Base-by-base conservation (phyloP, 2,797 vertebrate genomes). In the Sardinella longiceps region DNA sequence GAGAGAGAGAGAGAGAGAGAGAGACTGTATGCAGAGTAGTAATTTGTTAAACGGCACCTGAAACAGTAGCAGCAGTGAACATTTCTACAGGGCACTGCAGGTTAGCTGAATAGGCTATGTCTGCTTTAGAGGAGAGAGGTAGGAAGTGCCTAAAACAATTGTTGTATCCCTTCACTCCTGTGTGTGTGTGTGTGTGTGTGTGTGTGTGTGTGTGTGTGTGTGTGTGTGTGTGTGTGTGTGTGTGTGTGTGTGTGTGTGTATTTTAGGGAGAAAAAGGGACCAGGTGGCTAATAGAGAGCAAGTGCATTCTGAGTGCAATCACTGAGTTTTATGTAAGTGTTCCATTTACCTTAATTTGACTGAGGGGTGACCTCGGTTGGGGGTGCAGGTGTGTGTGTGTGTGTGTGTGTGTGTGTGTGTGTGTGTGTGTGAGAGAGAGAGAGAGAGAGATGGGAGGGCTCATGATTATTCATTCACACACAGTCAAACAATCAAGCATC, bases 121-220 rank as follows among this genome's bases (percentile, higher is more conserved):
- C 70, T 43, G 37, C 18, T 77, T 23, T 37, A 33, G 37, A 77
- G 70, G 37, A 37, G 39, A 33, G 70, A 23, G 18, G 5, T 20
- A 77, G 33, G 37, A 77, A 43, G 70, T 77, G 70, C 70, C 70
- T 43, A 39, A 37, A 18, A 43, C 33, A 77, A 77, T 33, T 77
- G 4, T 12, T 70, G 30, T 2, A 70, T 70, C 30, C 18, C 63
- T 70, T 12, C 28, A 33, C 63, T 60, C n/a, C n/a, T n/a, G n/a
- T n/a, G n/a, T n/a, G n/a, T n/a, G n/a, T n/a, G n/a, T n/a, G n/a
- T n/a, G n/a, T 66, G 1, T 74, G 2, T 74, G 28, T 74, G 28
- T 70, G 28, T 37, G 66, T 37, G 28, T 20, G 66, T 74, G 30
- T 74, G 30, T 74, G 12, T 74, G 66, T 74, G 66, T 74, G 66